Evolutionary conservation across 2,113 vertebrate genomes (phyloP).

Genomic region (Amblyopsis rosae): DNA sequence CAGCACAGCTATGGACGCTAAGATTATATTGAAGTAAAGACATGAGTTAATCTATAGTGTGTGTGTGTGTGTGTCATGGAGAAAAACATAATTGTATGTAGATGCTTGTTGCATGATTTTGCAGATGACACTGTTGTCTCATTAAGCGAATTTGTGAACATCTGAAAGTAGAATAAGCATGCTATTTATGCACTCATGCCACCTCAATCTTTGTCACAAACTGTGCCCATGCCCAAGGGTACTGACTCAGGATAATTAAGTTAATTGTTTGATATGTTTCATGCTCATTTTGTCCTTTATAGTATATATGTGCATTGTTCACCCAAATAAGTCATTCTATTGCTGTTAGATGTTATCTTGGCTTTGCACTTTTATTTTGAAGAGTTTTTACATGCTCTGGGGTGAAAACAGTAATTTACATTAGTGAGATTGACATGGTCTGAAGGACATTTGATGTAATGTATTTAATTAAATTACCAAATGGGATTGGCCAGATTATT

Average conservation of each 20-base stretch:
- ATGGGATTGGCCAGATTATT: conserved; percentile 31
- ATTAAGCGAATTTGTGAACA: conserved; percentile 39
- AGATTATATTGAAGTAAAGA: no score
- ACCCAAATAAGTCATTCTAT: conserved; percentile 7
- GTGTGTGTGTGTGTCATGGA: background rate
- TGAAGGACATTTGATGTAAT: background rate
- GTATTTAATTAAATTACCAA: background rate
- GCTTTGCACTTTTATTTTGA: conserved; percentile 21
- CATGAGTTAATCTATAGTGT: no score
- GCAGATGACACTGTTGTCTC: conserved; percentile 68
- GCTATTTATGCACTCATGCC: conserved; percentile 54
- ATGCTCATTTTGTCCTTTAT: conserved; percentile 17
- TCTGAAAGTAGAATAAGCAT: conserved; percentile 47
- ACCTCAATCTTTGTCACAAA: conserved; percentile 34
- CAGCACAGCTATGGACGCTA: no score
- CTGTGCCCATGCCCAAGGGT: conserved; percentile 28
- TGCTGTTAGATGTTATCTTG: conserved; percentile 26
- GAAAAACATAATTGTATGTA: conserved; percentile 26
- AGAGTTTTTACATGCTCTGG: background rate
- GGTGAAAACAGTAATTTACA: background rate
- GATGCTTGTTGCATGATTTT: conserved; percentile 69
- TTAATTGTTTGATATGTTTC: conserved; percentile 20
- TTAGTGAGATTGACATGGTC: conserved; percentile 2
- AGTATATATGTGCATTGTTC: background rate
- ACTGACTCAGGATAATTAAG: conserved; percentile 61